Evolutionary conservation across 2,888 invertebrate species (phyloP).

Genomic region (Tillus elongatus): DNA sequence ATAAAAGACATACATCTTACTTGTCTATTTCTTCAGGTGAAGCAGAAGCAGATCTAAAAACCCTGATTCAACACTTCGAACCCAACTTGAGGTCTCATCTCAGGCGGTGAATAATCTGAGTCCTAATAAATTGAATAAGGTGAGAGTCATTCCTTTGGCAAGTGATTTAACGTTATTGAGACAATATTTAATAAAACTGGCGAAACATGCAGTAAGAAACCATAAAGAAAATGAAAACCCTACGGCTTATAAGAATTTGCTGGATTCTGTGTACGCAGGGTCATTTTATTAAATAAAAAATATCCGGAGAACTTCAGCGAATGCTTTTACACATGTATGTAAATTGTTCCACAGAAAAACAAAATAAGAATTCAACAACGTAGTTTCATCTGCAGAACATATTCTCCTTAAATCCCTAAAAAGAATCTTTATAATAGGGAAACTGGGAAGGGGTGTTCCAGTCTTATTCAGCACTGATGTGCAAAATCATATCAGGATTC

Average conservation of each 20-base stretch:
- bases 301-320: slow-evolving; percentile 2
- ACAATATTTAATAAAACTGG: slow-evolving; percentile 9
- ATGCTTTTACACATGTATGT: slow-evolving; percentile 3
- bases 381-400: not conserved
- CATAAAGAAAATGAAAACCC: not conserved
- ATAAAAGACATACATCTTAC: slow-evolving; percentile 7
- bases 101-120: not conserved
- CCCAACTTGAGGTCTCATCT: too few species aligned
- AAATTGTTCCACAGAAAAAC: not conserved
- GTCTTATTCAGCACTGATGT: slow-evolving; percentile 3
- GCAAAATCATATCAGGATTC: not conserved
- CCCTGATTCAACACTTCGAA: too few species aligned
- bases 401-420: not conserved
- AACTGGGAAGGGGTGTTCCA: not conserved
- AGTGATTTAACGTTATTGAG: slow-evolving; percentile 16
- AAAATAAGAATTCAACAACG: not conserved
- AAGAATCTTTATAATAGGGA: not conserved
- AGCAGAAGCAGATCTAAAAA: not conserved
- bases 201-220: not conserved
- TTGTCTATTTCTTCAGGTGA: not conserved
- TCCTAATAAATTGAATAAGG: not conserved
- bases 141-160: slow-evolving; percentile 9
- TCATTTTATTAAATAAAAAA: not conserved
- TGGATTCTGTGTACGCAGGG: slow-evolving; percentile 1
- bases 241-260: not conserved